phyloP scores from a whole-genome alignment of 2,113 vertebrate species.

The Pogonocichla stellata region DNA sequence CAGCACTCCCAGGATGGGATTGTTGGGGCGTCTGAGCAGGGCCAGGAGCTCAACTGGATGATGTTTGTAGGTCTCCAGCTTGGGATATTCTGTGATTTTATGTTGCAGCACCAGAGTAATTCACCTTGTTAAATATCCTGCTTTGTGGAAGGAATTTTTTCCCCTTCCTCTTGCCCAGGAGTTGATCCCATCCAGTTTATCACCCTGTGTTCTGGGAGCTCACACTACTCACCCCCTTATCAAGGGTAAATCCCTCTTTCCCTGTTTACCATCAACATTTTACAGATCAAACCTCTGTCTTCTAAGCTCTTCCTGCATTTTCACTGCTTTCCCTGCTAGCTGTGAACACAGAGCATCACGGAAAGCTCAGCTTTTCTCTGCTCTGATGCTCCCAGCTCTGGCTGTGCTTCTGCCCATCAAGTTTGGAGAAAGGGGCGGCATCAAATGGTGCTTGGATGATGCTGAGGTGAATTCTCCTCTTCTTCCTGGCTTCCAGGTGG shows the following conservation, averaged over 20 bases:
- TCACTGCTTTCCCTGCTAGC: not conserved
- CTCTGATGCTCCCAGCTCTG: not conserved
- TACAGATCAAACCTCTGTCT: not conserved
- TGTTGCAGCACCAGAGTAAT: not conserved
- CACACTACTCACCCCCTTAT: not conserved
- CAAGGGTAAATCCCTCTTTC: not conserved
- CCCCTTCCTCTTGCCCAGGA: not conserved
- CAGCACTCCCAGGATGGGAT: rapidly evolving
- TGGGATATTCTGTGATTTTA: not conserved
- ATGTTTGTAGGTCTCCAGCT: not conserved
- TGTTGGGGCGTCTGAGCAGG: not conserved
- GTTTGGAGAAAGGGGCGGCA: rapidly evolving
- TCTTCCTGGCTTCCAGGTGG: rapidly evolving
- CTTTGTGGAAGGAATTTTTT: not conserved
- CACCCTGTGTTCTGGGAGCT: rapidly evolving
- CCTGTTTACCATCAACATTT: not conserved
- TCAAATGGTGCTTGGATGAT: rapidly evolving
- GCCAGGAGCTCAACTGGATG: not conserved
- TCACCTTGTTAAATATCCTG: not conserved
- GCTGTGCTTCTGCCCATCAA: rapidly evolving
- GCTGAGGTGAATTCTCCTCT: not conserved
- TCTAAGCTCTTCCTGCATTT: rapidly evolving
- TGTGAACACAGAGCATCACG: rapidly evolving
- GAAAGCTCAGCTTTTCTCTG: not conserved
- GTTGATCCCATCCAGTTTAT: not conserved